Conservation (phyloP, 2,113 vertebrate genomes). For the Cavia porcellus region DNA sequence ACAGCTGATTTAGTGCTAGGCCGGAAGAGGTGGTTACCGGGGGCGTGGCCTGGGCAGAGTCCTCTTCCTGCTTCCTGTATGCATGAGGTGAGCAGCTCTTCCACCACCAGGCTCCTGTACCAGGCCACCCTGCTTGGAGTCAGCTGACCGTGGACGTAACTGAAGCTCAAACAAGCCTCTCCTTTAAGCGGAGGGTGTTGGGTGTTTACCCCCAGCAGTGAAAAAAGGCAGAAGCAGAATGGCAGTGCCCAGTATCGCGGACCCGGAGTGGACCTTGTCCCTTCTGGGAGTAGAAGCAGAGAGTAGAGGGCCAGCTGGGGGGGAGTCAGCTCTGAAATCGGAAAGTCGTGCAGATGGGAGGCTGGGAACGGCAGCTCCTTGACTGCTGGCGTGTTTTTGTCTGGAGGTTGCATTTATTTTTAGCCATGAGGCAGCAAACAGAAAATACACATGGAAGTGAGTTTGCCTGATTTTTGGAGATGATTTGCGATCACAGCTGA, state of each 20-base stretch:
- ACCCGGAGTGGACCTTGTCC: accelerated
- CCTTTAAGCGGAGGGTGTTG: not conserved
- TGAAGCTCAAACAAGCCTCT: not conserved
- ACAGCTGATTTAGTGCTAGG: not conserved
- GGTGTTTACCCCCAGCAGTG: not conserved
- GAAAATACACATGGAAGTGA: not conserved
- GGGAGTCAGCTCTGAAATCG: not conserved
- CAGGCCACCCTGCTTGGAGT: not conserved
- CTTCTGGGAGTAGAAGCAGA: too few relatives aligned
- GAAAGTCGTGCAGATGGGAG: not conserved
- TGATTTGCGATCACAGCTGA: not conserved
- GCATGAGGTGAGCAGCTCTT: not conserved
- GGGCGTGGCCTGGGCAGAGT: not conserved
- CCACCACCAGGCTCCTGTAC: not conserved
- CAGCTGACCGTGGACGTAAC: not conserved
- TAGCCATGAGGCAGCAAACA: not conserved
- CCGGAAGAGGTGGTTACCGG: not conserved
- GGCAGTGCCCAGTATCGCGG: not conserved
- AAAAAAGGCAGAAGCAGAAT: not conserved
- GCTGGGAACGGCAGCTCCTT: not conserved
- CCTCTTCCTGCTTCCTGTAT: not conserved
- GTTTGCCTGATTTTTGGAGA: not conserved
- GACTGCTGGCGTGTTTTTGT: not conserved
- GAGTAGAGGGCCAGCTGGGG: too few relatives aligned
- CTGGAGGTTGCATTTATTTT: conserved; percentile 24